Evolutionary conservation across 2,888 invertebrate species (phyloP).

Genomic region (Parasteatoda lunata): DNA sequence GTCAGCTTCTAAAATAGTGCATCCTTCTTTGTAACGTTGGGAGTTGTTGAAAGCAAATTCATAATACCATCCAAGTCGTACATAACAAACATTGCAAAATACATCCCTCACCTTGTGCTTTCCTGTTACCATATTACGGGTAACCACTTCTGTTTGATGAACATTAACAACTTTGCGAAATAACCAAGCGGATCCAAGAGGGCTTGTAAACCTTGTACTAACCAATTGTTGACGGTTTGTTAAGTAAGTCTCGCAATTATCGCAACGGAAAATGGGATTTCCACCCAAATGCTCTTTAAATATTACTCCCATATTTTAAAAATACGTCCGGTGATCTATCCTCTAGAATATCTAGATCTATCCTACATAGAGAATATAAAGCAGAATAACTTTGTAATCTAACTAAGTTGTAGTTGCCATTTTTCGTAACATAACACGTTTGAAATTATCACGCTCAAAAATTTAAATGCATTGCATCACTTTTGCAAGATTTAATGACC

Average conservation of each 20-base stretch:
- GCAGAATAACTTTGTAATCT: too few species aligned
- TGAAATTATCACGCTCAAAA: too few species aligned
- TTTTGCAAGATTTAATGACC: too few species aligned
- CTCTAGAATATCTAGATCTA: too few species aligned
- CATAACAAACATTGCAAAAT: slow-evolving; percentile 19
- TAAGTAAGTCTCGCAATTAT: neutral
- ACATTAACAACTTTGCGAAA: slow-evolving; percentile 30
- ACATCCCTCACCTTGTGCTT: slow-evolving; percentile 22
- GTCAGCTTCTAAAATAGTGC: neutral
- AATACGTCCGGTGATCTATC: too few species aligned
- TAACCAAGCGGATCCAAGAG: slow-evolving; percentile 10
- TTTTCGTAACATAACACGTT: too few species aligned
- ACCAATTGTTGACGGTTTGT: neutral
- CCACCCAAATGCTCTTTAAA: slow-evolving; percentile 23
- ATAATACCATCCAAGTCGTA: slow-evolving; percentile 37
- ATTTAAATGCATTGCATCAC: too few species aligned
- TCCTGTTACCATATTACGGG: slow-evolving; percentile 13
- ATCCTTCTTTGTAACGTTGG: slow-evolving; percentile 31
- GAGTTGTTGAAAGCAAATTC: neutral
- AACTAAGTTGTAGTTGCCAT: too few species aligned
- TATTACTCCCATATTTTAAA: slow-evolving; percentile 16
- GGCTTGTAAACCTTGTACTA: slow-evolving; percentile 11
- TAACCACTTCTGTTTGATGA: neutral
- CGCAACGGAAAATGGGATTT: neutral
- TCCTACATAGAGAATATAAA: too few species aligned